Base-by-base conservation (phyloP, 1,140 invertebrate species). In the Palaemon carinicauda region DNA sequence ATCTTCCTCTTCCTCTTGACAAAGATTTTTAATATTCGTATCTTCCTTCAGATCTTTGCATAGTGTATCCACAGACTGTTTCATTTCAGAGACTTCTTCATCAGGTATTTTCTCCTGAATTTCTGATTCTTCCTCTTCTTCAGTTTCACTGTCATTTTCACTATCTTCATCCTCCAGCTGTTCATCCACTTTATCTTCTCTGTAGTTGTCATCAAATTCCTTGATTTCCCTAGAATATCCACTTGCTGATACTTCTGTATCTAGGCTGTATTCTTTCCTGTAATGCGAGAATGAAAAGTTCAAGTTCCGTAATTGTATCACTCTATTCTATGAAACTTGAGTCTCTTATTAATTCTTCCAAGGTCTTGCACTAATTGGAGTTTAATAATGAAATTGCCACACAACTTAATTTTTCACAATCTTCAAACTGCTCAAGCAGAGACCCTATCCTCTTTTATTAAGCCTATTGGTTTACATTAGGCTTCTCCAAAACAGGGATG, bases 191-290 rank as follows among this genome's bases (percentile, higher is more conserved):
- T 93, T 90, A 84, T 93, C 91, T 80, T 92, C 91, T 78, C 93
- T 92, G 86, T 88, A 90, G 15, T 90, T 87, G 31, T 88, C 83
- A 51, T 91, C 89, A 24, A 90, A 90, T 60, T 91, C 94, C 52
- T 96, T 95, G 92, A 98, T 95, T 90, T 96, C 94, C 92, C 95
- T 96, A 0, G 96, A 96, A 90, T 97, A 96, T 60, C 97, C 96
- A 91, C 97, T 98, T 82, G 97, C 98, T 84, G 94, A 94, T 9
- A 99, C 94, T 92, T 98, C 97, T 15, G 95, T 93, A 92, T 99
- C 98, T 54, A 99, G 91, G 89, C 94, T 94, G 91, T 96, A 95
- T 89, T 96, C 95, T 54, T 97, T 93, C 90, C 96, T 95, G 78
- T 87, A 33, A 21, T 77, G 78, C 31, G 84, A 71, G 91, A 90